Evolutionary conservation across 1,140 invertebrate genomes (phyloP).

Genomic region (Pantala flavescens): DNA sequence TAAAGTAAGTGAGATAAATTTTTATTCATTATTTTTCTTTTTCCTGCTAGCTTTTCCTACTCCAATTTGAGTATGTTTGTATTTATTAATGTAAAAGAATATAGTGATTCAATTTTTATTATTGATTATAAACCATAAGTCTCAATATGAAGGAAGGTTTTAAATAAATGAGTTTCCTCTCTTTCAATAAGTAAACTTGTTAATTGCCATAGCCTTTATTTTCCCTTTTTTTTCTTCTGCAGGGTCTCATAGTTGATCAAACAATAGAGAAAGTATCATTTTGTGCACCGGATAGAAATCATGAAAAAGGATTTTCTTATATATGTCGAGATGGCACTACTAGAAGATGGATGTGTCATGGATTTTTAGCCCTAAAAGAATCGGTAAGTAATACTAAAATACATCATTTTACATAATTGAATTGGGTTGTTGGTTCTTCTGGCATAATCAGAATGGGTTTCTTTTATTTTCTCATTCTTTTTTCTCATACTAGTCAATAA

Average conservation of each 20-base stretch:
- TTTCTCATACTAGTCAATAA: too few relatives aligned
- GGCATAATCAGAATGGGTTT: too few relatives aligned
- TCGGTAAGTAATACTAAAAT: conserved; percentile 49
- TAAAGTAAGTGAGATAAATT: conserved; percentile 45
- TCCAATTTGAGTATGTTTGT: neutral
- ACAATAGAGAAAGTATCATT: conserved; percentile 99
- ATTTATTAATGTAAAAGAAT: too few relatives aligned
- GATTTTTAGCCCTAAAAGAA: conserved; percentile 92
- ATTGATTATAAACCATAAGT: too few relatives aligned
- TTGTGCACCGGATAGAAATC: conserved; percentile 96
- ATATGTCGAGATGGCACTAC: conserved; percentile 77
- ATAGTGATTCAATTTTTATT: too few relatives aligned
- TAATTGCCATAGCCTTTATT: neutral
- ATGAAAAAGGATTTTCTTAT: conserved; percentile 95
- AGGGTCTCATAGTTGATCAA: conserved; percentile 96
- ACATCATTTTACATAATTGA: too few relatives aligned
- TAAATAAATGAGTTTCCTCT: too few relatives aligned
- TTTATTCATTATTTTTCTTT: conserved; percentile 5
- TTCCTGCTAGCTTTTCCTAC: neutral
- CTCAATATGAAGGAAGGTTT: too few relatives aligned
- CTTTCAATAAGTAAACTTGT: too few relatives aligned
- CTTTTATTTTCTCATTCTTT: too few relatives aligned
- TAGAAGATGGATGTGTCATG: conserved; percentile 98
- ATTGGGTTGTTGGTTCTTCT: neutral
- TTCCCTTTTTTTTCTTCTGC: conserved; percentile 22